phyloP scores from a whole-genome alignment of 2,888 invertebrate genomes.

The Siphlonurus alternatus region DNA sequence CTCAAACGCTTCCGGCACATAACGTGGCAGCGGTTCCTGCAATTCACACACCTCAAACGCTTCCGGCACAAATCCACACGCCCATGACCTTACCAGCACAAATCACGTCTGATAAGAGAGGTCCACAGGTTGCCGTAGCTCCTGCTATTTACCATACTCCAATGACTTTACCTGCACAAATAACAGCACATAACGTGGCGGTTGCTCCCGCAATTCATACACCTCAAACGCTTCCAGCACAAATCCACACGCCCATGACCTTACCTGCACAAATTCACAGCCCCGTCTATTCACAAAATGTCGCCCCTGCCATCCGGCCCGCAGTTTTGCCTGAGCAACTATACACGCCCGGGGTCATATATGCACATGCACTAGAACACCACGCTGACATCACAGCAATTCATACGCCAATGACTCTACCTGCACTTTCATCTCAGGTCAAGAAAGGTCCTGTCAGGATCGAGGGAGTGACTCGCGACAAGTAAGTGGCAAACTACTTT shows the following conservation, averaged over 20 bases:
- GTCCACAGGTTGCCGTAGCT: background rate
- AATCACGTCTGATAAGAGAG: background rate
- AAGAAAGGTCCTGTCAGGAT: background rate
- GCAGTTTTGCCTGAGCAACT: too few species aligned
- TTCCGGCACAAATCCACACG: background rate
- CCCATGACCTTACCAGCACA: background rate
- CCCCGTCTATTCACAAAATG: too few species aligned
- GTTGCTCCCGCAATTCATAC: too few species aligned
- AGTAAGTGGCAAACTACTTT: too few species aligned
- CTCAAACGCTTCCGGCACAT: background rate
- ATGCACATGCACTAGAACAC: too few species aligned
- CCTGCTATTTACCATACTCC: background rate
- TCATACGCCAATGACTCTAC: too few species aligned
- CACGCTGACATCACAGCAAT: too few species aligned
- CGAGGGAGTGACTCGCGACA: background rate
- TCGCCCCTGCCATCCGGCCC: too few species aligned
- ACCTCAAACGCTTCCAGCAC: too few species aligned
- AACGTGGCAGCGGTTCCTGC: background rate
- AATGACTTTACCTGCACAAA: background rate
- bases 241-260: background rate
- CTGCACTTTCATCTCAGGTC: too few species aligned
- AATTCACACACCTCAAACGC: background rate
- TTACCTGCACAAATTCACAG: background rate
- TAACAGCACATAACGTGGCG: background rate
- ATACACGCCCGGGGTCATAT: too few species aligned